Evolutionary conservation across 2,888 invertebrate genomes (phyloP).

Genomic region (Ectobius pallidus): DNA sequence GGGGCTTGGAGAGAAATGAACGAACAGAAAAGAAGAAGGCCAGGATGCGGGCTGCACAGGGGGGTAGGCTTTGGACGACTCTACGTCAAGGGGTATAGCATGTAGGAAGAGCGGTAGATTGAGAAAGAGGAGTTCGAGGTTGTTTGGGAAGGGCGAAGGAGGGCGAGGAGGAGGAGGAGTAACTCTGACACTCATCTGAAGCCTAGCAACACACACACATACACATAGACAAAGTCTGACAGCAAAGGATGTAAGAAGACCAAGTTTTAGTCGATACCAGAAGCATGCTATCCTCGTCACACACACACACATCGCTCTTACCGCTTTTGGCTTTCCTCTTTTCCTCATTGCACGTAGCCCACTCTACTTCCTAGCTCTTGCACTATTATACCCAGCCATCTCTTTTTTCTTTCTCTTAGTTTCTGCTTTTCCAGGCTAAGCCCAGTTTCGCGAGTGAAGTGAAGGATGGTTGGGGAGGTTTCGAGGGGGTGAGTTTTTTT

Average conservation of each 20-base stretch:
- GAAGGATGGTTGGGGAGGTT: neutral
- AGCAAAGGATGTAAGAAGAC: neutral
- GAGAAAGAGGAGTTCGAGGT: too few relatives aligned
- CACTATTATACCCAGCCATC: neutral
- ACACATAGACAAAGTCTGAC: neutral
- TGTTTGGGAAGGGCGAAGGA: too few relatives aligned
- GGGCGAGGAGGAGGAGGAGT: neutral
- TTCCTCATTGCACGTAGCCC: too few relatives aligned
- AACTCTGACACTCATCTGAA: slow-evolving; percentile 14
- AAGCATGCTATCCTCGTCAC: too few relatives aligned
- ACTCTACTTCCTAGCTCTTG: neutral
- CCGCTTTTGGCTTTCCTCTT: slow-evolving; percentile 1
- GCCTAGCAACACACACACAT: slow-evolving; percentile 6
- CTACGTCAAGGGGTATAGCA: neutral
- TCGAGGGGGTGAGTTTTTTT: too few relatives aligned
- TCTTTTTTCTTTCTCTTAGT: neutral
- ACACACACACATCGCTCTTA: neutral
- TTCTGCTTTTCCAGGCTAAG: neutral
- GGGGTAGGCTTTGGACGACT: neutral
- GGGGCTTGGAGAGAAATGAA: too few relatives aligned
- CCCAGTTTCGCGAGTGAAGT: neutral
- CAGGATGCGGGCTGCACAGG: too few relatives aligned
- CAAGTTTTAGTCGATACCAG: slow-evolving; percentile 8
- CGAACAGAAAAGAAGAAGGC: too few relatives aligned
- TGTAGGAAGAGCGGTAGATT: too few relatives aligned